phyloP scores from a whole-genome alignment of 2,113 vertebrate species.

The Silurus meridionalis region DNA sequence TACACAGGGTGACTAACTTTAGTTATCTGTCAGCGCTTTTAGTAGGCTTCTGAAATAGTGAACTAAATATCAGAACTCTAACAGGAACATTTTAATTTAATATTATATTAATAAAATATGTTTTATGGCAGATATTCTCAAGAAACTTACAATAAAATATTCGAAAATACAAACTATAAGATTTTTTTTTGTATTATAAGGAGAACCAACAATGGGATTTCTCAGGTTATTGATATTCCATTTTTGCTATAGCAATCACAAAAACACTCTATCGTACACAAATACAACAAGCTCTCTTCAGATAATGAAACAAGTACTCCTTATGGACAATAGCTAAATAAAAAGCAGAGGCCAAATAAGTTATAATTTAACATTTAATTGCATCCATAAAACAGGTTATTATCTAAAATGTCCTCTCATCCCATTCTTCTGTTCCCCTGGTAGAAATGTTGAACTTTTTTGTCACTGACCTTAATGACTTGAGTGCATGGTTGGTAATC shows the following conservation, averaged over 20 bases:
- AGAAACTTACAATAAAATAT: not conserved
- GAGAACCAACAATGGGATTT: not conserved
- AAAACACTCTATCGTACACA: not conserved
- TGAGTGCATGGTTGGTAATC: slow-evolving; percentile 90
- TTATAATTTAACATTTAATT: not conserved
- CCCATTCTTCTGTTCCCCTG: not conserved
- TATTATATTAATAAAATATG: not conserved
- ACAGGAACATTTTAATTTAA: not conserved
- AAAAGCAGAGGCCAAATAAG: not conserved
- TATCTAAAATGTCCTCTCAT: too few relatives aligned
- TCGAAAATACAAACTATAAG: not conserved
- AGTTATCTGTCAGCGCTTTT: not conserved
- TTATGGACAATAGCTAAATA: not conserved
- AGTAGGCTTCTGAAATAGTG: not conserved
- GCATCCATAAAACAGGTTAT: not conserved
- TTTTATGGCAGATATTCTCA: not conserved
- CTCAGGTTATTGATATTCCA: too few relatives aligned
- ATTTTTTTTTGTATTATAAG: not conserved
- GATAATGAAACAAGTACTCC: not conserved
- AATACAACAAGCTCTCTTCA: not conserved
- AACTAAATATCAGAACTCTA: not conserved
- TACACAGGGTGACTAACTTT: not conserved
- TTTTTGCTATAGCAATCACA: not conserved
- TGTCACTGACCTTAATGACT: slow-evolving; percentile 83
- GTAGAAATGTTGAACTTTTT: not conserved